phyloP scores from a whole-genome alignment of 2,888 invertebrate genomes.

The Altica lythri region DNA sequence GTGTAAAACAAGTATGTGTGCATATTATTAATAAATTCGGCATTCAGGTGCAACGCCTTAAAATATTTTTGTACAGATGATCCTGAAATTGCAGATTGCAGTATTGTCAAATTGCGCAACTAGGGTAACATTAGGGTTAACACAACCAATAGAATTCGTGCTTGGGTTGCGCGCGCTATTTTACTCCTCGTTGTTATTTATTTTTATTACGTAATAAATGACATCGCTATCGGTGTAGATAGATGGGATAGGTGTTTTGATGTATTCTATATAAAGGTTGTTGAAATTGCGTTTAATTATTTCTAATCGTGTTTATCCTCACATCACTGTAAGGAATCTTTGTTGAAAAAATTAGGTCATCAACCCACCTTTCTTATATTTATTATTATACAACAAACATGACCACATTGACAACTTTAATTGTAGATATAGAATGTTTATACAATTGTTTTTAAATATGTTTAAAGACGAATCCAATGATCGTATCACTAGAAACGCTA shows the following conservation, averaged over 20 bases:
- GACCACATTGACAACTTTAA: no score
- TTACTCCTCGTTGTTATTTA: constrained; percentile 23
- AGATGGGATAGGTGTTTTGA: neutral
- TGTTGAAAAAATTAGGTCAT: neutral
- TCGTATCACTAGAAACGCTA: constrained; percentile 38
- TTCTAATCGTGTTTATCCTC: constrained; percentile 1
- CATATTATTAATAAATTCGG: constrained; percentile 12
- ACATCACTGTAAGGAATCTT: no score
- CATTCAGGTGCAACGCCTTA: constrained; percentile 34
- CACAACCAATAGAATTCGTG: constrained; percentile 40
- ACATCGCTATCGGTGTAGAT: neutral
- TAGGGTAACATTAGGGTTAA: constrained; percentile 41
- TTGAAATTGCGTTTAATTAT: constrained; percentile 2
- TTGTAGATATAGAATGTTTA: no score
- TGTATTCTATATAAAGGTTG: neutral
- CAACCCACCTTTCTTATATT: constrained; percentile 10
- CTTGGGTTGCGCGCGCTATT: constrained; percentile 39
- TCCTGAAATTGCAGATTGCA: constrained; percentile 39
- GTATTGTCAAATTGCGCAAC: constrained; percentile 46
- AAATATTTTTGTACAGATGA: constrained; percentile 18
- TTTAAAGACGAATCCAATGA: constrained; percentile 30
- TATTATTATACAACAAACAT: no score
- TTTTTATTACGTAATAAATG: constrained; percentile 33
- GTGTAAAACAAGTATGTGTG: no score
- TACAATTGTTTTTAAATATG: no score